Conservation (phyloP, 2,888 invertebrate genomes). For the Azorinus chamasolen region DNA sequence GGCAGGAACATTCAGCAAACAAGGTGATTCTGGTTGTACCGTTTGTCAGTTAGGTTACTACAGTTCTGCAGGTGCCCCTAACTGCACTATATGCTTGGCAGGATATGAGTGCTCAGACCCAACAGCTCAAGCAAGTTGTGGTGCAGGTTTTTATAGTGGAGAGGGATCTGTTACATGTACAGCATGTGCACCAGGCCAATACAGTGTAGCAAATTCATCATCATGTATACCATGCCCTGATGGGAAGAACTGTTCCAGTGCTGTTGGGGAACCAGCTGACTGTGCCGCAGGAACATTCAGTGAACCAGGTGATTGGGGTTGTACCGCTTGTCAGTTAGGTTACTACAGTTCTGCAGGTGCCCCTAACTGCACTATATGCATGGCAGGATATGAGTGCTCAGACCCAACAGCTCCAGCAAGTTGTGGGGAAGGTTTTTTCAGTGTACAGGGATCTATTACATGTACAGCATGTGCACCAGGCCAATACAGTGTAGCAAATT, state of each 20-base stretch:
- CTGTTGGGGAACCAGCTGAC: slow-evolving; percentile 13
- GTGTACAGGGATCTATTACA: slow-evolving; percentile 70
- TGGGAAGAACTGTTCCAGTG: slow-evolving; percentile 69
- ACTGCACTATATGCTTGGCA: slow-evolving; percentile 73
- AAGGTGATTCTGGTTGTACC: slow-evolving; percentile 61
- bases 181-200: slow-evolving; percentile 63
- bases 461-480: slow-evolving; percentile 77
- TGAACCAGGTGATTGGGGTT: slow-evolving; percentile 43
- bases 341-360: slow-evolving; percentile 42
- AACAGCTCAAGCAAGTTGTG: slow-evolving; percentile 53
- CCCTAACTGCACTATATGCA: slow-evolving; percentile 41
- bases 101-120: slow-evolving; percentile 67
- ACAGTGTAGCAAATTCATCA: slow-evolving; percentile 64
- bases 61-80: slow-evolving; percentile 57
- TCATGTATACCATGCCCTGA: slow-evolving; percentile 76
- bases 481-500: slow-evolving; percentile 65
- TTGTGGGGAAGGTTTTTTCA: slow-evolving; percentile 79
- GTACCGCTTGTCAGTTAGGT: slow-evolving; percentile 63
- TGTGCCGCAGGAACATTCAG: slow-evolving; percentile 68
- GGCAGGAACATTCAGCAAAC: slow-evolving; percentile 68
- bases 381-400: slow-evolving; percentile 58
- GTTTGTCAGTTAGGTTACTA: slow-evolving; percentile 68
- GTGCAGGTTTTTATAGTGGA: slow-evolving; percentile 65
- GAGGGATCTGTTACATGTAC: slow-evolving; percentile 60
- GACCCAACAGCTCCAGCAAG: slow-evolving; percentile 53